Evolutionary conservation across 1,140 invertebrate species (phyloP), one percentile per base, ranked within the genome.

Genomic region (Homarus americanus): DNA sequence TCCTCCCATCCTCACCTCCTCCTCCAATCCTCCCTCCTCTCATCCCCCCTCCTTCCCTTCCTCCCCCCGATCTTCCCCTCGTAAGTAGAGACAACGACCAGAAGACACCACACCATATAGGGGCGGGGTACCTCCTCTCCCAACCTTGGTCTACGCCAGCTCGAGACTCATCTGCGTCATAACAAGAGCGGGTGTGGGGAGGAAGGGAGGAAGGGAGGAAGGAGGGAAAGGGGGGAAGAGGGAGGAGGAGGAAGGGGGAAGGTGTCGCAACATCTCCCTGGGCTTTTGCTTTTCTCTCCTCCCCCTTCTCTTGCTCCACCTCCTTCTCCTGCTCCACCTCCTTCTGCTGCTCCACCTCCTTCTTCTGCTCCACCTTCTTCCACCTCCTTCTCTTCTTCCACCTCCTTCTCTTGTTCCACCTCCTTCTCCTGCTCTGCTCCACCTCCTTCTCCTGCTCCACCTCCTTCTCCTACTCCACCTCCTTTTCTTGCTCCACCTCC

Each of bases 321-420:
- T 24, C 24, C 17, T 79, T 44, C 0, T 49, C 38, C n/a, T 80
- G 41, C 0, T 80, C 44, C 78, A 10, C 32, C 78, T 28, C 44
- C n/a, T 5, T 28, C 9, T 7, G 20, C 28, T 24, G 28, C 36
- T 24, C 73, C 73, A 9, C 34, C 73, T 12, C 36, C 34, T 41
- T 24, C 40, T 44, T 44, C 7, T 44, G 36, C 10, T 79, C 76
- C 17, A n/a, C 76, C 76, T 17, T 44, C 76, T 78, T 78, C 28
- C 73, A 75, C n/a, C 73, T 75, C 41, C 73, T 75, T 34, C 24
- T 38, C 73, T 75, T 38, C 73, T 75, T n/a, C n/a, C n/a, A n/a
- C n/a, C n/a, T n/a, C 36, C 73, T 75, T 38, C 73, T 38, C 75
- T 78, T 5, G 15, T 49, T 40, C 75, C 75, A 41, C 38, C 75